Base-by-base conservation (phyloP, 35 echinoderm and acorn worm genomes). In the Acanthaster planci region DNA sequence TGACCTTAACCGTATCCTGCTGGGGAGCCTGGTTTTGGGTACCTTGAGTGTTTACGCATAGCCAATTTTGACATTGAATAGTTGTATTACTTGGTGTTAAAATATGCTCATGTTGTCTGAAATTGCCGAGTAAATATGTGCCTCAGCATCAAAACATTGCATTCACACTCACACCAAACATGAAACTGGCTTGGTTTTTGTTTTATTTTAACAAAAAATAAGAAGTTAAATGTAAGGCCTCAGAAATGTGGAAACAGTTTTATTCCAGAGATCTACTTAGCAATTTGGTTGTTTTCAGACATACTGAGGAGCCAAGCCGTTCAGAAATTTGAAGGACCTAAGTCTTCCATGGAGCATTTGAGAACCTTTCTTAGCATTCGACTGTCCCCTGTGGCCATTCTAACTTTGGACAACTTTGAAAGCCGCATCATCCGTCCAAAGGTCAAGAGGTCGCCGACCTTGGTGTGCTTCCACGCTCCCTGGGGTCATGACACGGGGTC, bases 371-470 rank as follows among this genome's bases (percentile, higher is more conserved):
- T 72, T 8, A 72, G 64, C 14, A 10, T 72, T 10, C 22, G 64
- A 23, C 2, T 72, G 64, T 72, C 64, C 3, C 34, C 64, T 6
- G 30, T 72, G 30, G 2, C 64, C 26, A 72, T 72, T 26, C 64
- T 72, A 10, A 72, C 64, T 26, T 14, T 72, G 64, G 19, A 72
- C 30, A 72, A 72, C 34, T 72, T 72, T 72, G 64, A 72, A 72
- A 72, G 64, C n/a, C 10, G 34, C 64, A 72, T 72, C 64, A 72
- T 72, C 64, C 22, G 64, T 26, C 64, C 64, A 72, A 72, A 72
- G 26, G 64, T 26, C 18, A 72, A 72, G 64, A 72, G 64, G 64
- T 72, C 8, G 64, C 64, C 64, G 64, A 72, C 64, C 64, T 72
- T 72, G 15, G 64, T 72, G 64, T 72, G 64, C 64, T 72, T 72